Conservation (phyloP, 2,113 vertebrate species). For the Acanthisitta chloris region DNA sequence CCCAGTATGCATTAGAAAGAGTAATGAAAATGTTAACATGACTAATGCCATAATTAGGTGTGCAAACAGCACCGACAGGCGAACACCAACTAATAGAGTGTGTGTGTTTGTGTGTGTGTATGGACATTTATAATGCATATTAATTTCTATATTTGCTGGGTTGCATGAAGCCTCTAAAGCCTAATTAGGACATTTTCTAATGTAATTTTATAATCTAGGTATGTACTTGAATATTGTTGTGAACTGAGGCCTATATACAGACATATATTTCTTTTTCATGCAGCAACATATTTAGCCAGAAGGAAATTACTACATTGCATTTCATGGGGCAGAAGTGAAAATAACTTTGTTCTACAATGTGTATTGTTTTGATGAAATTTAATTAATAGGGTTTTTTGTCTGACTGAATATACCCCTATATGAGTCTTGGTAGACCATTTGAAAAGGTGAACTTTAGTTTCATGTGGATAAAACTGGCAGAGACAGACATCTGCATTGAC, state of each 20-base stretch:
- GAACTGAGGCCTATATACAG: not conserved
- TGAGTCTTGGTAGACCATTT: not conserved
- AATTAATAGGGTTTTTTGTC: not conserved
- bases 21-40: slow-evolving; percentile 48
- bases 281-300: not conserved
- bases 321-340: not conserved
- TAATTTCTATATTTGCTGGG: not conserved
- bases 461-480: not conserved
- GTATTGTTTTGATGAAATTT: not conserved
- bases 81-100: not conserved
- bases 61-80: not conserved
- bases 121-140: not conserved
- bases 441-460: not conserved
- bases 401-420: not conserved
- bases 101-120: not conserved
- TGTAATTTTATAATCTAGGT: not conserved
- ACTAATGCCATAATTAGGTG: slow-evolving; percentile 45
- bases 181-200: not conserved
- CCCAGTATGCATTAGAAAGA: not conserved
- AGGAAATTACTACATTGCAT: not conserved
- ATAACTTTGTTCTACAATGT: not conserved
- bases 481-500: fast-evolving
- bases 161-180: not conserved
- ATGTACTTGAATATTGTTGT: not conserved
- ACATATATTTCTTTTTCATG: not conserved